Conservation (phyloP, 2,113 vertebrate species). For the Pica pica region DNA sequence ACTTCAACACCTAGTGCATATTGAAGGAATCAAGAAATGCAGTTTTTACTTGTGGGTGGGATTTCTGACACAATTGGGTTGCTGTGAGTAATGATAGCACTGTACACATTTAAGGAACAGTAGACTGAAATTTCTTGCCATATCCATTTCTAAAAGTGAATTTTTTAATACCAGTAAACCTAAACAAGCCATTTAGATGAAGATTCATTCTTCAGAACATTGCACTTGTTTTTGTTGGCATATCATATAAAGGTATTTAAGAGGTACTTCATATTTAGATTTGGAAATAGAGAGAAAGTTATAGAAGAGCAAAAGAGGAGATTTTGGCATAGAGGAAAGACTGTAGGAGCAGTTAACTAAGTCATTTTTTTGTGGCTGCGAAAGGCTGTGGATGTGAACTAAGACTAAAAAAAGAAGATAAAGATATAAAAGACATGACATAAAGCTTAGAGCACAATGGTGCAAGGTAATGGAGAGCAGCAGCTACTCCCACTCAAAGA, state of each 20-base stretch:
- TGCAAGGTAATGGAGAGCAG: not conserved
- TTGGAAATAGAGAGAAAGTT: not conserved
- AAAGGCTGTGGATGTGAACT: not conserved
- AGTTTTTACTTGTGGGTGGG: fast-evolving
- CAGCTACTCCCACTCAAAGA: not conserved
- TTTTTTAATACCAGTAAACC: not conserved
- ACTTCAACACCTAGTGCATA: not conserved
- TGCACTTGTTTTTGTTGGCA: not conserved
- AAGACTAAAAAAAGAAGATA: not conserved
- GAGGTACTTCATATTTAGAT: not conserved
- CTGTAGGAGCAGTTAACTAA: not conserved
- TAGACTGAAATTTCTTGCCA: not conserved
- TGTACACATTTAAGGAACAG: not conserved
- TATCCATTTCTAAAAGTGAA: not conserved
- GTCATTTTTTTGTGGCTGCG: not conserved
- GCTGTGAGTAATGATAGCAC: not conserved
- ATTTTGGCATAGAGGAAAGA: not conserved
- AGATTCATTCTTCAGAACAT: not conserved
- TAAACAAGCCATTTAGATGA: not conserved
- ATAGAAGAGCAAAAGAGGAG: not conserved
- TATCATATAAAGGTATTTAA: not conserved
- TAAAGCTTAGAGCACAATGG: not conserved
- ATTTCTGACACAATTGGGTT: not conserved
- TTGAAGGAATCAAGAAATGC: not conserved
- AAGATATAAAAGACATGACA: not conserved